These are phyloP conservation scores for Scaptodrosophila latifasciaeformis DNA, from an alignment of 2,888 invertebrate genomes.

Conservation along the genomic window DNA sequence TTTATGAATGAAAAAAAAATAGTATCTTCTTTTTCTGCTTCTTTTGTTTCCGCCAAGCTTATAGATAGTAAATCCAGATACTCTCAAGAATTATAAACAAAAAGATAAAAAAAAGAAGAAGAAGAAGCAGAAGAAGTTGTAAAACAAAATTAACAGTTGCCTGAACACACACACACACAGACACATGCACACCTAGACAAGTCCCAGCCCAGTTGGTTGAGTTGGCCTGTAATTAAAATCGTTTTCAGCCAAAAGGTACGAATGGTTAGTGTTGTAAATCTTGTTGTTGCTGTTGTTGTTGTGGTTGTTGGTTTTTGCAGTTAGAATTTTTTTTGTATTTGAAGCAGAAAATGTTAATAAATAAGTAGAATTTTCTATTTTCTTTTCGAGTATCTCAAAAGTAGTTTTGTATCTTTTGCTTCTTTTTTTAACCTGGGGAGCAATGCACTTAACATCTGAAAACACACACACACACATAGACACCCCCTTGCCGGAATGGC, in stretches of 20 bases:
- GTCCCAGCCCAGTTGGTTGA: constrained; percentile 9
- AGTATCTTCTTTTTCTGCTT: too few relatives aligned
- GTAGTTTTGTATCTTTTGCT: constrained; percentile 17
- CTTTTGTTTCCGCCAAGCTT: too few relatives aligned
- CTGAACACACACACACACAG: constrained; percentile 42
- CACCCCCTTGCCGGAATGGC: constrained; percentile 40
- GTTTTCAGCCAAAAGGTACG: constrained; percentile 33
- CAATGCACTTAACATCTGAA: constrained; percentile 54
- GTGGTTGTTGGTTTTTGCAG: constrained; percentile 37
- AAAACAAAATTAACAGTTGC: constrained; percentile 66
- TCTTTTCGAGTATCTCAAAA: too few relatives aligned
- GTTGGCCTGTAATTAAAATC: constrained; percentile 56
- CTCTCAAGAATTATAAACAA: background rate
- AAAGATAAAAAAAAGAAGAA: constrained; percentile 8
- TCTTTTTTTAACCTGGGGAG: constrained; percentile 47
- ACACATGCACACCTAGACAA: constrained; percentile 32
- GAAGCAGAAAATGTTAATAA: constrained; percentile 22
- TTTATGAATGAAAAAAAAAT: constrained; percentile 14
- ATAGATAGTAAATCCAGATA: constrained; percentile 35
- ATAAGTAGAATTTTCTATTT: constrained; percentile 35
- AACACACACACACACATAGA: too few relatives aligned
- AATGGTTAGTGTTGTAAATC: constrained; percentile 19
- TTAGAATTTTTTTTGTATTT: constrained; percentile 39
- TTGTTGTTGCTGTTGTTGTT: background rate
- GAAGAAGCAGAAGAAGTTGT: constrained; percentile 45